Evolutionary conservation across 2,888 invertebrate species (phyloP).

Genomic region (Agriopis aurantiaria): DNA sequence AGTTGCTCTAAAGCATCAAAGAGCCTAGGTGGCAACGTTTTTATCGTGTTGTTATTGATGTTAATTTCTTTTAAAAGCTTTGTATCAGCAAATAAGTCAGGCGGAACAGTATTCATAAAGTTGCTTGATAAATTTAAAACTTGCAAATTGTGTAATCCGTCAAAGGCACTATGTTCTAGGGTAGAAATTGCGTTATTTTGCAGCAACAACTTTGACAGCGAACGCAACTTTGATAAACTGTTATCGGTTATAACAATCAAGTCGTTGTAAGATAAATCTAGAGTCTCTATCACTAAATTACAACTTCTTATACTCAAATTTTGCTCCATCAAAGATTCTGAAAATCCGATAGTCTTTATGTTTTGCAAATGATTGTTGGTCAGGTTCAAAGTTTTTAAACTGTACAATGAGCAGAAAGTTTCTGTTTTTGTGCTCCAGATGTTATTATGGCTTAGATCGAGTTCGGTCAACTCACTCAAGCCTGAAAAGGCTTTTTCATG

Average conservation of each 20-base stretch:
- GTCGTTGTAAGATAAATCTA: slow-evolving; percentile 92
- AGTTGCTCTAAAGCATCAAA: slow-evolving; percentile 90
- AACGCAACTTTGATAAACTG: slow-evolving; percentile 89
- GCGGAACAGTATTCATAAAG: slow-evolving; percentile 90
- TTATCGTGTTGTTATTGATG: slow-evolving; percentile 91
- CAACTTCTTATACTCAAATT: slow-evolving; percentile 88
- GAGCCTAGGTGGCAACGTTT: slow-evolving; percentile 90
- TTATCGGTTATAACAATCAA: slow-evolving; percentile 90
- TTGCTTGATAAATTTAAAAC: slow-evolving; percentile 93
- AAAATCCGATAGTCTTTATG: slow-evolving; percentile 90
- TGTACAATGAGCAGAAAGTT: slow-evolving; percentile 90
- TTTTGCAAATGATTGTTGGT: slow-evolving; percentile 93
- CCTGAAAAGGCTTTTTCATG: slow-evolving; percentile 90
- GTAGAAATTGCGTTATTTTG: slow-evolving; percentile 92
- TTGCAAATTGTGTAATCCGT: slow-evolving; percentile 88
- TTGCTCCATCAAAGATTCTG: slow-evolving; percentile 88
- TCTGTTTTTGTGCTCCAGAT: slow-evolving; percentile 91
- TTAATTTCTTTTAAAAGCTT: slow-evolving; percentile 89
- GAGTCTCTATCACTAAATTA: slow-evolving; percentile 88
- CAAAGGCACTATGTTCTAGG: slow-evolving; percentile 90
- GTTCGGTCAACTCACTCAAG: slow-evolving; percentile 88
- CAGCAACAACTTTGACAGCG: slow-evolving; percentile 89
- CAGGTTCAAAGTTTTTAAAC: slow-evolving; percentile 90
- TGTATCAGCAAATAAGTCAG: slow-evolving; percentile 90
- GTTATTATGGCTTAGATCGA: slow-evolving; percentile 91